Conservation (phyloP, 2,113 vertebrate genomes). For the Nannobrachium achirus region DNA sequence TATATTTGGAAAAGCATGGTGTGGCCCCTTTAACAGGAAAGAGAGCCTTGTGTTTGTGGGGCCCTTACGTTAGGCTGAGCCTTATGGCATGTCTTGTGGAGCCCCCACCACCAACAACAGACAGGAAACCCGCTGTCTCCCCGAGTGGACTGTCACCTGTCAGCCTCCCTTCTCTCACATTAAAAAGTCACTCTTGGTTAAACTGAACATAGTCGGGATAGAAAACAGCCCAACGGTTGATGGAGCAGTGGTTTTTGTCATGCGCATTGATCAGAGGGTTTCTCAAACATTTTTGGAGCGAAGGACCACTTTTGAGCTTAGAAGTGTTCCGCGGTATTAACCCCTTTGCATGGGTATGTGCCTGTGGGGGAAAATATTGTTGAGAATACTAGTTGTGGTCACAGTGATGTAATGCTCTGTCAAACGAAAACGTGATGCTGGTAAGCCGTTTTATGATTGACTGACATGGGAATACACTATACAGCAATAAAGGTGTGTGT, state of each 20-base stretch:
- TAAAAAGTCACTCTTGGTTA: conserved; percentile 14
- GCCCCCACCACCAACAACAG: conserved; percentile 14
- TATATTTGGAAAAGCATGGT: no score
- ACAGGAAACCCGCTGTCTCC: conserved; percentile 43
- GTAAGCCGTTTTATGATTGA: no score
- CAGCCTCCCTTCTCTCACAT: conserved; percentile 9
- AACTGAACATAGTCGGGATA: background rate
- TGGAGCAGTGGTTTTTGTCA: no score
- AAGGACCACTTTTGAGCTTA: background rate
- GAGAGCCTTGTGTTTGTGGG: conserved; percentile 51
- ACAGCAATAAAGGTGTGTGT: no score
- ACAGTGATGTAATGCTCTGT: no score
- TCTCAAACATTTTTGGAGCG: background rate
- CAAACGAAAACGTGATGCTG: no score
- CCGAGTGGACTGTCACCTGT: conserved; percentile 25
- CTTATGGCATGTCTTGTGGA: conserved; percentile 40
- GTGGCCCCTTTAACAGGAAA: conserved; percentile 41
- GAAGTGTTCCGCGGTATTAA: no score
- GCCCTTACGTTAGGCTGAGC: conserved; percentile 52
- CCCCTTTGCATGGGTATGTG: no score
- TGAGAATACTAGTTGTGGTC: no score
- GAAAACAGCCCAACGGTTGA: background rate
- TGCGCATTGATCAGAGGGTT: no score
- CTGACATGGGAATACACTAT: no score
- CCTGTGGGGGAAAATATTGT: no score